These are phyloP conservation scores for Drosophila funebris DNA, from an alignment of 1,140 invertebrate genomes.

Conservation along the genomic window DNA sequence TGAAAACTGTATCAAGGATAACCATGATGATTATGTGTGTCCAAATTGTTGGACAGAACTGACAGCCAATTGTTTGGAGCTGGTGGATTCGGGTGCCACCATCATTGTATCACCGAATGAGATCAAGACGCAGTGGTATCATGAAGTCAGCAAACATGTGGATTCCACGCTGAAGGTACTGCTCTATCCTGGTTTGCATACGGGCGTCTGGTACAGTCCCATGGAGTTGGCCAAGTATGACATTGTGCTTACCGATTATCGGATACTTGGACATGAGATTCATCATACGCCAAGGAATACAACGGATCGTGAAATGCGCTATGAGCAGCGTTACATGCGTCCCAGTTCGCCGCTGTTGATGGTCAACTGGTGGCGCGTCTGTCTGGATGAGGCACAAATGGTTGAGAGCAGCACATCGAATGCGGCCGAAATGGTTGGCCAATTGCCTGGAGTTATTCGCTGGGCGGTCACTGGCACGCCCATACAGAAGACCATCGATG, in stretches of 20 bases:
- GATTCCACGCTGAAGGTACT: constrained; percentile 83
- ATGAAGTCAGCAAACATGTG: constrained; percentile 90
- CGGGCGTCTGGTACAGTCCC: constrained; percentile 88
- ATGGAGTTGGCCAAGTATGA: constrained; percentile 87
- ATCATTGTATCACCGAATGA: constrained; percentile 90
- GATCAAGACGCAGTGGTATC: constrained; percentile 89
- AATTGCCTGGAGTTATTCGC: constrained; percentile 88
- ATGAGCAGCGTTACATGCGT: constrained; percentile 58
- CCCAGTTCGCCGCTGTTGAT: constrained; percentile 87
- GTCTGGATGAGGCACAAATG: constrained; percentile 93
- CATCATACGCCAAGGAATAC: constrained; percentile 81
- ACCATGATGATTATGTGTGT: constrained; percentile 51
- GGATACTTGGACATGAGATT: constrained; percentile 87
- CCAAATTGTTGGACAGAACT: constrained; percentile 55
- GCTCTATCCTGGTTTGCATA: constrained; percentile 85
- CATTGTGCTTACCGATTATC: constrained; percentile 90
- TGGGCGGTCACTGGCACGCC: constrained; percentile 93
- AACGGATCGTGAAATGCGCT: constrained; percentile 55
- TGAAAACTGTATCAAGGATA: constrained; percentile 41
- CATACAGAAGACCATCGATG: constrained; percentile 86
- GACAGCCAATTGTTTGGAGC: constrained; percentile 62
- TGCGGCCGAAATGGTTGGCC: constrained; percentile 85
- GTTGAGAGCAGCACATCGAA: constrained; percentile 86
- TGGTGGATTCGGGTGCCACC: constrained; percentile 86
- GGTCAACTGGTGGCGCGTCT: constrained; percentile 91